A percentile compares a stretch with the other conserved stretches of the same genome.
Evolutionary conservation across 2,888 invertebrate species (phyloP).

Genomic region (Drosophila recens): DNA sequence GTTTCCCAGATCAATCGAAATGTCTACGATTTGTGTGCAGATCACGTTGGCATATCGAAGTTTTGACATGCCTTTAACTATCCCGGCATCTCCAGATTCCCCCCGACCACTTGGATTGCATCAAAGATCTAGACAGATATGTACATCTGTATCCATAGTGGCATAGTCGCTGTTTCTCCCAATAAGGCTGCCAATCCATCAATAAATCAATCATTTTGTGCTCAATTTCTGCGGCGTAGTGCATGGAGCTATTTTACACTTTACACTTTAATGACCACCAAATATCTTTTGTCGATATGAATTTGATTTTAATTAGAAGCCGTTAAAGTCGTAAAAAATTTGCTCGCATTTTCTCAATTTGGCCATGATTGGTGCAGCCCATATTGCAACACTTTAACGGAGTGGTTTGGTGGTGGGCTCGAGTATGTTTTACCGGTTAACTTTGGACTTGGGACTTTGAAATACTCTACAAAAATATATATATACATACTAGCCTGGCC

Average conservation of each 20-base stretch:
- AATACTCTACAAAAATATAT: neutral
- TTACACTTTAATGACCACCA: slow-evolving; percentile 80
- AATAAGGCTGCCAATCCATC: slow-evolving; percentile 54
- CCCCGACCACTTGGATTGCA: slow-evolving; percentile 26
- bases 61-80: slow-evolving; percentile 41
- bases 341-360: slow-evolving; percentile 63
- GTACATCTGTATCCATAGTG: slow-evolving; percentile 48
- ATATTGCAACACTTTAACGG: slow-evolving; percentile 26
- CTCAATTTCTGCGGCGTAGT: slow-evolving; percentile 49
- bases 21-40: slow-evolving; percentile 69
- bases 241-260: slow-evolving; percentile 70
- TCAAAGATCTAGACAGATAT: slow-evolving; percentile 48
- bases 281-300: slow-evolving; percentile 63
- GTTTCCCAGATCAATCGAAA: slow-evolving; percentile 60
- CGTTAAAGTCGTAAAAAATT: slow-evolving; percentile 78
- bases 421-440: neutral
- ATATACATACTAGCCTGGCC: too few relatives aligned
- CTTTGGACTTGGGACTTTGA: neutral
- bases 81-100: slow-evolving; percentile 8
- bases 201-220: slow-evolving; percentile 77
- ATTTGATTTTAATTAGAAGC: slow-evolving; percentile 76
- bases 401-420: neutral
- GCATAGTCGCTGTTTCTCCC: slow-evolving; percentile 4
- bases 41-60: slow-evolving; percentile 58
- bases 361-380: slow-evolving; percentile 23